Percentiles rank a stretch among this genome's conserved stretches.
These are phyloP conservation scores for Phalacrocorax carbo DNA, from an alignment of 2,113 vertebrate genomes.

Conservation along the genomic window DNA sequence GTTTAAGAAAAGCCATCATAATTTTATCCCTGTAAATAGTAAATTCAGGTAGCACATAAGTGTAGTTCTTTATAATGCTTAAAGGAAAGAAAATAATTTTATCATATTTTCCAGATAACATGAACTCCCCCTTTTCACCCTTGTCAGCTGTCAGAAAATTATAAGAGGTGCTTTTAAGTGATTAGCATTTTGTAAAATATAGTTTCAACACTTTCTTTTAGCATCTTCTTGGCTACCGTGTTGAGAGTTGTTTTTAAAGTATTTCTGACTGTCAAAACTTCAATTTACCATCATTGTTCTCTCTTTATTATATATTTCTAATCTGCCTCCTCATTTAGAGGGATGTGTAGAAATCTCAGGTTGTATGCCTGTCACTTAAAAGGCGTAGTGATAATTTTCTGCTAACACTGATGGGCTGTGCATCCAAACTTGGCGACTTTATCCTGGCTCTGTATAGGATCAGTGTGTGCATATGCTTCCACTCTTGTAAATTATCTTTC, in stretches of 20 bases:
- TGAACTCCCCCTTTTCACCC: neutral
- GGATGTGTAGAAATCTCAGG: neutral
- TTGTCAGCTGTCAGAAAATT: constrained; percentile 14
- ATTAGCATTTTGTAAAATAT: constrained; percentile 6
- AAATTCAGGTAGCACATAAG: neutral
- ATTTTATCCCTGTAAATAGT: constrained; percentile 21
- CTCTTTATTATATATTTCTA: neutral
- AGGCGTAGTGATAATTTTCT: neutral
- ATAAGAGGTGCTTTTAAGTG: neutral
- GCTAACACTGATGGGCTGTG: neutral
- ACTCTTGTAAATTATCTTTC: neutral
- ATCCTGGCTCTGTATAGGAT: neutral
- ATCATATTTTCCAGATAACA: neutral
- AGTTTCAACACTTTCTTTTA: neutral
- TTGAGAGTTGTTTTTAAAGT: neutral
- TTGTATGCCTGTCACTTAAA: neutral
- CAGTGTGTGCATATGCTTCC: neutral
- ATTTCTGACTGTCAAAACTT: constrained; percentile 27
- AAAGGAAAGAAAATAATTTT: neutral
- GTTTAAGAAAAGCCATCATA: neutral
- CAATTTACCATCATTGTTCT: neutral
- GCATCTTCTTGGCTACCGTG: neutral
- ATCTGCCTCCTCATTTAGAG: neutral
- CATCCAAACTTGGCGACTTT: neutral
- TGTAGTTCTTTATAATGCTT: neutral